These are phyloP conservation scores for Melospiza melodia DNA, from an alignment of 2,113 vertebrate species.

Conservation along the genomic window DNA sequence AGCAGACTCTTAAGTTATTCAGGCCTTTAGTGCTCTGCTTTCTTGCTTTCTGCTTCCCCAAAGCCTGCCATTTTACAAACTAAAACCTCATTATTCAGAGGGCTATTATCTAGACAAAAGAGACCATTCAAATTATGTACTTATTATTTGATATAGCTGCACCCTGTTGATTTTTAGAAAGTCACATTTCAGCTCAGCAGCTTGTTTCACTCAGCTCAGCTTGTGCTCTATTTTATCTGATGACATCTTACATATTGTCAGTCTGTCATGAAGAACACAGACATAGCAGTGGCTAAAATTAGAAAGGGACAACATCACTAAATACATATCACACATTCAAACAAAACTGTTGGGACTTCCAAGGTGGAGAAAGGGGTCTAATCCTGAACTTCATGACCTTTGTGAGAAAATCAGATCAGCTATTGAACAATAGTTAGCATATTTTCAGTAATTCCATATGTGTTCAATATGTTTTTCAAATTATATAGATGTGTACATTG, in stretches of 20 bases:
- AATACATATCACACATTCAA: background rate
- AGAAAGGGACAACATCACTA: background rate
- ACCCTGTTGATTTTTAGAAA: conserved; percentile 9
- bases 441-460: background rate
- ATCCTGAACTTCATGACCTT: background rate
- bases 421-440: background rate
- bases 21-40: background rate
- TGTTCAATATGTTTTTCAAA: background rate
- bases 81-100: background rate
- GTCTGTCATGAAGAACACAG: background rate
- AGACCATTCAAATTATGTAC: background rate
- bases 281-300: background rate
- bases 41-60: background rate
- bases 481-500: background rate
- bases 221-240: background rate
- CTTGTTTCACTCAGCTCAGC: background rate
- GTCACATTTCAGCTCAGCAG: background rate
- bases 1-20: background rate
- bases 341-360: background rate
- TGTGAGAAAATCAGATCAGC: background rate
- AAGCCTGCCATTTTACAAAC: background rate
- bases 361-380: background rate
- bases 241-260: background rate
- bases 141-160: background rate
- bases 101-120: background rate